phyloP scores from a whole-genome alignment of 1,140 invertebrate genomes.

The Thereuonema tuberculata region DNA sequence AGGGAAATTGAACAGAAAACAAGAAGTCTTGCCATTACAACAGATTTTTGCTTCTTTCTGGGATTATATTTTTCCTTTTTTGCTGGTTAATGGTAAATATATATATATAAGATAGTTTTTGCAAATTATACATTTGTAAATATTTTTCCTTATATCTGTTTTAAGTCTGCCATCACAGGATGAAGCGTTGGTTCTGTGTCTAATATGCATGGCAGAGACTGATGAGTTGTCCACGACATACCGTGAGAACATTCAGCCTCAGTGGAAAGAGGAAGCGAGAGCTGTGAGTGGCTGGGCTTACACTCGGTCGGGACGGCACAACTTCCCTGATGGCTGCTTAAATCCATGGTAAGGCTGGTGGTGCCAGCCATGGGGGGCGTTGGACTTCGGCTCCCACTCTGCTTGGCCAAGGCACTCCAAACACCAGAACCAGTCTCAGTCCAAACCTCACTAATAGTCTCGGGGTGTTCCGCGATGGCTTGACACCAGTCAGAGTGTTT shows the following conservation, averaged over 20 bases:
- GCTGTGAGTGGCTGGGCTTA: background rate
- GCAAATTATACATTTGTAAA: background rate
- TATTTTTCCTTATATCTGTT: constrained; percentile 3
- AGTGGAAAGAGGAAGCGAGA: background rate
- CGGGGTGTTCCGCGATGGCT: background rate
- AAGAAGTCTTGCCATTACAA: no score
- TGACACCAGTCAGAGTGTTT: background rate
- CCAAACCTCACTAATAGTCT: background rate
- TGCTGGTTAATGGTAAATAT: no score
- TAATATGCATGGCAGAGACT: constrained; percentile 6
- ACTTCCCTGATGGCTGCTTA: background rate
- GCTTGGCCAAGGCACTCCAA: background rate
- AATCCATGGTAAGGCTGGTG: background rate
- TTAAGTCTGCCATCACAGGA: background rate
- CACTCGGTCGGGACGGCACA: background rate
- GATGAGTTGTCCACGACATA: background rate
- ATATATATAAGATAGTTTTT: no score
- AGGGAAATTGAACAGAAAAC: no score
- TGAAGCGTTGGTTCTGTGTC: background rate
- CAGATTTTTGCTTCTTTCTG: no score
- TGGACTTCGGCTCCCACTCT: background rate
- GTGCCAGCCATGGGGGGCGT: background rate
- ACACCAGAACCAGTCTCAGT: background rate
- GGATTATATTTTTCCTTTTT: no score
- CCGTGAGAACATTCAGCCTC: background rate